Percentiles rank a stretch among this genome's conserved stretches.
Conservation (phyloP, 2,797 vertebrate genomes). For the Myotis vivesi region DNA sequence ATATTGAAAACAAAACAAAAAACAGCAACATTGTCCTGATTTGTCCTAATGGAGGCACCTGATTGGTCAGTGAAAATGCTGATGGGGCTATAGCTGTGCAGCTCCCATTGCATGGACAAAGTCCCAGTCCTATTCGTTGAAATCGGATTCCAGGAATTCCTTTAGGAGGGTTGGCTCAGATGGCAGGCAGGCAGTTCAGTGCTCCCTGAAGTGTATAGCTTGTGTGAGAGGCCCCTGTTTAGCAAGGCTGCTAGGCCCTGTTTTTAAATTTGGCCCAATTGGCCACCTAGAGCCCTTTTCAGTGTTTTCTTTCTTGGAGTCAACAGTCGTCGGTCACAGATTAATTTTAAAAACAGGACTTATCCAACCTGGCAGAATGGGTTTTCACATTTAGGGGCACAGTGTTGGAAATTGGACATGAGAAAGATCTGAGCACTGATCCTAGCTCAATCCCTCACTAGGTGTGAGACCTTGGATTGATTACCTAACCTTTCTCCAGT, state of each 20-base stretch:
- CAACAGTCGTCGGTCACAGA: not conserved
- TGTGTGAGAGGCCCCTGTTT: not conserved
- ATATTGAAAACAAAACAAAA: not conserved
- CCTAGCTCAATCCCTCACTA: not conserved
- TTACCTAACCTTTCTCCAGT: not conserved
- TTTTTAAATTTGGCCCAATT: not conserved
- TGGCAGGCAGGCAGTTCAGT: not conserved
- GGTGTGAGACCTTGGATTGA: not conserved
- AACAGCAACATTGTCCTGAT: not conserved
- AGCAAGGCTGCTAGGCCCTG: not conserved
- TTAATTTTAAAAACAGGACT: not conserved
- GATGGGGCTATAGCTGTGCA: not conserved
- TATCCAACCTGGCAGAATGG: not conserved
- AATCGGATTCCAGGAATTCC: not conserved
- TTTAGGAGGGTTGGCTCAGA: not conserved
- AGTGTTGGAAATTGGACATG: not conserved
- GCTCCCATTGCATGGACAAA: not conserved
- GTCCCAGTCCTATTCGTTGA: not conserved
- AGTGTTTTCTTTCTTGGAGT: not conserved
- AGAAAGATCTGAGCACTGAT: not conserved
- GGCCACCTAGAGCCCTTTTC: not conserved
- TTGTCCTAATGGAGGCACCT: not conserved
- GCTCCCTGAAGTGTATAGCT: not conserved
- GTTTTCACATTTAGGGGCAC: not conserved
- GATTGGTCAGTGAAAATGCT: not conserved